Evolutionary conservation across 2,797 vertebrate species (phyloP), one percentile per base, ranked within the genome.

Genomic region (Lerista edwardsae): DNA sequence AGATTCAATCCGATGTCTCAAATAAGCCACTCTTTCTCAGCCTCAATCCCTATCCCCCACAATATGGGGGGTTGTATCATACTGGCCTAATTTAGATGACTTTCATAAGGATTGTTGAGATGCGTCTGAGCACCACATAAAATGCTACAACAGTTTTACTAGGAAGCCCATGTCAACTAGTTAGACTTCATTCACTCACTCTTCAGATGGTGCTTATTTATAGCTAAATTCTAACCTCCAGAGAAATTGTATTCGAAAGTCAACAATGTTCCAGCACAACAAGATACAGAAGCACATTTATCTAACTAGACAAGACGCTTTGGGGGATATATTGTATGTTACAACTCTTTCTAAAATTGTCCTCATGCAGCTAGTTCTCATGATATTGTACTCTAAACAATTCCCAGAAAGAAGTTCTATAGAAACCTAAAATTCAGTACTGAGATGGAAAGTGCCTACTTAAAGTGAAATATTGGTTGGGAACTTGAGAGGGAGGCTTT

Each of bases 171-270:
- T 73, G 82, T 77, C 80, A 84, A 61, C 29, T 67, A 67, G 29
- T 61, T 36, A 68, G 29, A 55, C 25, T 73, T 31, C 31, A 44
- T 75, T 31, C 31, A 51, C 8, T 61, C 75, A 41, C 47, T 61
- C 75, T 29, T 78, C 47, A 76, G 39, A 44, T 64, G 86, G 82
- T 81, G 84, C 88, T 91, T 88, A 88, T 85, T 23, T 88, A 39
- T 62, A 61, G 15, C 71, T 74, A 87, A 82, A 90, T 90, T 73
- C 68, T 81, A 79, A 90, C 82, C 80, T 47, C 79, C 89, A 59
- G 89, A 85, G 90, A 92, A 86, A 64, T 89, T 80, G 57, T 51
- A 72, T 74, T 87, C 90, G 84, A 31, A 79, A n/a, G 1, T 87
- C 85, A 86, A 31, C 65, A 89, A 76, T 79, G 34, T 61, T 69